phyloP scores from a whole-genome alignment of 2,797 vertebrate genomes.

The Pangasius krempfi region DNA sequence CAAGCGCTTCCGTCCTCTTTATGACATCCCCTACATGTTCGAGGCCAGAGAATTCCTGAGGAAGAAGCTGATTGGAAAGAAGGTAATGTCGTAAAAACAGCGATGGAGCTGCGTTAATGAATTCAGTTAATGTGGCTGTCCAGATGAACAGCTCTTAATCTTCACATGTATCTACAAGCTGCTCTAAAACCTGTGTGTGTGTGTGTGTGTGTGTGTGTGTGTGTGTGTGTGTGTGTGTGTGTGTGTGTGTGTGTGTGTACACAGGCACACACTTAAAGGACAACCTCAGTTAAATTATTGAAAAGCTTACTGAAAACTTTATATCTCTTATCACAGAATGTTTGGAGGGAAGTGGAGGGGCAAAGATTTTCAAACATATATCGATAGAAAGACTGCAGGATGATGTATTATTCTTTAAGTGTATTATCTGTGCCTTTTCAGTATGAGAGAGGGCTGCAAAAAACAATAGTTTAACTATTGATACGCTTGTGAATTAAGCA shows the following conservation, averaged over 20 bases:
- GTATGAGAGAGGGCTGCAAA: too few species aligned
- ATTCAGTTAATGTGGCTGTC: neutral
- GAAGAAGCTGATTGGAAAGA: conserved; percentile 97
- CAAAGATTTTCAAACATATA: neutral
- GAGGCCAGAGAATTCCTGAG: conserved; percentile 96
- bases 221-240: too few species aligned
- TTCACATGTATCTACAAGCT: neutral
- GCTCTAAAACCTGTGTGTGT: neutral
- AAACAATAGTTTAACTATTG: too few species aligned
- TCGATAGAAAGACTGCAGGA: neutral
- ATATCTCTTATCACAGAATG: too few species aligned
- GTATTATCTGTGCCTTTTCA: neutral
- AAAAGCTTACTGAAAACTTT: neutral
- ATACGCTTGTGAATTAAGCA: neutral
- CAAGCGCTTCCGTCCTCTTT: conserved; percentile 94
- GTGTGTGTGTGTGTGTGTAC: too few species aligned
- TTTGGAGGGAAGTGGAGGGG: neutral
- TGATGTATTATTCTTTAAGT: neutral
- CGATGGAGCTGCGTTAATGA: neutral
- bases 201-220: too few species aligned
- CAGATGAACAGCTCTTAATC: neutral
- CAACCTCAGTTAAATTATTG: neutral
- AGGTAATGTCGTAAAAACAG: conserved; percentile 75
- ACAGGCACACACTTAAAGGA: neutral
- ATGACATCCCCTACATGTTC: conserved; percentile 99